Evolutionary conservation across 2,797 vertebrate species (phyloP).

Genomic region (Orestias chungarensis): DNA sequence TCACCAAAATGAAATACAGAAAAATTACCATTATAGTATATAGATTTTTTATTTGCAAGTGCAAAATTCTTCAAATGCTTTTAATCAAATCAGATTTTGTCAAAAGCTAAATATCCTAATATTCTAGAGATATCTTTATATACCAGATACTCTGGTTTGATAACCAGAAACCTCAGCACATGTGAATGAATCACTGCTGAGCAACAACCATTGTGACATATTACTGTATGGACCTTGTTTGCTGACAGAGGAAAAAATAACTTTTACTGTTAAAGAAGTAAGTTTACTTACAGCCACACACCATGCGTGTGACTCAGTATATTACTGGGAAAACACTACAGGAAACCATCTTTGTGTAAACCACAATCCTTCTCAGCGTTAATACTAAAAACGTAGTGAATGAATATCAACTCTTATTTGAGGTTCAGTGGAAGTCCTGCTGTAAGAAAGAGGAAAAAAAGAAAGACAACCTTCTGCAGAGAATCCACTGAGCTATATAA

Average conservation of each 20-base stretch:
- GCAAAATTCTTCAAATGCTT: too few relatives aligned
- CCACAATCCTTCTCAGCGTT: slow-evolving; percentile 49
- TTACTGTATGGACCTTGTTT: slow-evolving; percentile 7
- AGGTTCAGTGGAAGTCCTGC: slow-evolving; percentile 19
- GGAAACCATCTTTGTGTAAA: slow-evolving; percentile 25
- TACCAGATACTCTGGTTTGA: background rate
- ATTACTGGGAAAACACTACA: slow-evolving; percentile 28
- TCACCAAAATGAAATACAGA: background rate
- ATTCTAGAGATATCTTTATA: too few relatives aligned
- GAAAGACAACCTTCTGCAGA: slow-evolving; percentile 16
- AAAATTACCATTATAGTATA: background rate
- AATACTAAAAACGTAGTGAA: slow-evolving; percentile 40
- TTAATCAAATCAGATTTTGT: slow-evolving; percentile 10
- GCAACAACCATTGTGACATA: slow-evolving; percentile 8
- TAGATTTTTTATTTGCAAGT: background rate
- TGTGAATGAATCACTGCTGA: slow-evolving; percentile 23
- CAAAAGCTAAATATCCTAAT: background rate
- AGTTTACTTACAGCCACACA: slow-evolving; percentile 40
- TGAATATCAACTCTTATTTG: slow-evolving; percentile 43
- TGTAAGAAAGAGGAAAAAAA: slow-evolving; percentile 21
- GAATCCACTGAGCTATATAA: slow-evolving; percentile 21
- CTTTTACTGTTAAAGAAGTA: slow-evolving; percentile 32
- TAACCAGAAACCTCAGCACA: slow-evolving; percentile 13
- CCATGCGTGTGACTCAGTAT: slow-evolving; percentile 34
- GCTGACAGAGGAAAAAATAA: slow-evolving; percentile 1